These are phyloP conservation scores for Paralinhomoeus sp. DNA, from an alignment of 2,888 invertebrate genomes.

Conservation along the genomic window DNA sequence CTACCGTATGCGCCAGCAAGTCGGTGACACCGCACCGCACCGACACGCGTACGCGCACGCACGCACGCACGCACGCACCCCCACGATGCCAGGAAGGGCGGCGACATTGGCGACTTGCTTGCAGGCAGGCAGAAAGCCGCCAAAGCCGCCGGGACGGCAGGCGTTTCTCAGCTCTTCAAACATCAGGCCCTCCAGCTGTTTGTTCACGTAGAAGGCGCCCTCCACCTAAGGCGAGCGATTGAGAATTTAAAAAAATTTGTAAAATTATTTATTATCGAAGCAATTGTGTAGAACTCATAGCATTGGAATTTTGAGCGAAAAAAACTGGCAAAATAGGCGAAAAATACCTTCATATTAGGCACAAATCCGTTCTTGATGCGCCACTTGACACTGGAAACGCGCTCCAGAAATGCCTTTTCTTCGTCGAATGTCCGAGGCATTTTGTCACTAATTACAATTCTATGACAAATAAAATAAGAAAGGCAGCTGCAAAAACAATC, in stretches of 20 bases:
- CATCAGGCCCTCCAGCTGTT: conserved; percentile 72
- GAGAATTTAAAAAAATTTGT: too few relatives aligned
- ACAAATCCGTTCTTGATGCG: conserved; percentile 93
- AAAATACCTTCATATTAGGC: conserved; percentile 72
- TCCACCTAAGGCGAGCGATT: too few relatives aligned
- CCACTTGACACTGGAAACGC: conserved; percentile 60
- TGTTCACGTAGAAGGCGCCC: conserved; percentile 86
- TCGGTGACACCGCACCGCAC: too few relatives aligned
- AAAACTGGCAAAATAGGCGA: too few relatives aligned
- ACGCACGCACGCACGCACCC: conserved; percentile 27
- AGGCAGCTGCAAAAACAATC: too few relatives aligned
- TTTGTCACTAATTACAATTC: neutral
- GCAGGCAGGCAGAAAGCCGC: conserved; percentile 62
- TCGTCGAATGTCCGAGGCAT: conserved; percentile 48
- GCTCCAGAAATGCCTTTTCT: conserved; percentile 73
- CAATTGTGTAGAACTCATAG: too few relatives aligned
- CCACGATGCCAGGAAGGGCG: conserved; percentile 85
- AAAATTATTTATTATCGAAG: too few relatives aligned
- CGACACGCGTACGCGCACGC: too few relatives aligned
- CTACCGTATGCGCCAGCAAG: too few relatives aligned
- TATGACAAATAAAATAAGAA: too few relatives aligned
- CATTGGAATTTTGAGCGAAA: too few relatives aligned
- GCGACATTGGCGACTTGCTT: conserved; percentile 67
- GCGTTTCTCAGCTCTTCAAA: conserved; percentile 78
- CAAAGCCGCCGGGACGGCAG: conserved; percentile 56